Evolutionary conservation across 1,140 invertebrate species (phyloP).

Genomic region (Phortica variegata): DNA sequence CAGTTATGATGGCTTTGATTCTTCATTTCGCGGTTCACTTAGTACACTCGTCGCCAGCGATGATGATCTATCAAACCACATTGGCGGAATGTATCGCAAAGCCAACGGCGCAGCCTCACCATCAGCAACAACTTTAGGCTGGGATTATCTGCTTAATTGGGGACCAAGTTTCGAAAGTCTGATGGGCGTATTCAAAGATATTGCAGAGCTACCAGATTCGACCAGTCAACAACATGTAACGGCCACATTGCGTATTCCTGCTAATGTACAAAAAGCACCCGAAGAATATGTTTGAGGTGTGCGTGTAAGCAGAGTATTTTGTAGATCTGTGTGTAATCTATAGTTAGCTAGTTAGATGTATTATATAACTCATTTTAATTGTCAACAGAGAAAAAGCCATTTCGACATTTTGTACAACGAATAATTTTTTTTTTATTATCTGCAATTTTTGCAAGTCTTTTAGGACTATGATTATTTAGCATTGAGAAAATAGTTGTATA

Average conservation of each 20-base stretch:
- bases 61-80: constrained; percentile 78
- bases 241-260: constrained; percentile 66
- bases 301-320: too few species aligned
- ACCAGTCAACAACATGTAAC: constrained; percentile 59
- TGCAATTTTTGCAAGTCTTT: too few species aligned
- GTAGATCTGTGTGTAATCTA: too few species aligned
- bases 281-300: constrained; percentile 74
- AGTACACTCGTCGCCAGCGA: constrained; percentile 91
- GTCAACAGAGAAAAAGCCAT: too few species aligned
- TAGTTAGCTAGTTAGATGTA: too few species aligned
- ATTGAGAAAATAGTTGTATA: too few species aligned
- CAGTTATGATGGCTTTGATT: constrained; percentile 90
- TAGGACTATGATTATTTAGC: too few species aligned
- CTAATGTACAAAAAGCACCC: constrained; percentile 71
- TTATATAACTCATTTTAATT: too few species aligned
- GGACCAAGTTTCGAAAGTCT: constrained; percentile 93
- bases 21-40: constrained; percentile 88
- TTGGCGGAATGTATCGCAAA: constrained; percentile 73
- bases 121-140: constrained; percentile 71
- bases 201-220: constrained; percentile 86
- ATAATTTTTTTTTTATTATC: too few species aligned
- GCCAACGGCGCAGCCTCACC: constrained; percentile 74
- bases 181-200: constrained; percentile 94
- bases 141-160: constrained; percentile 95
- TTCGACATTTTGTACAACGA: constrained; percentile 46